Evolutionary conservation across 2,888 invertebrate species (phyloP).

Genomic region (Xanthorhoe spadicearia): DNA sequence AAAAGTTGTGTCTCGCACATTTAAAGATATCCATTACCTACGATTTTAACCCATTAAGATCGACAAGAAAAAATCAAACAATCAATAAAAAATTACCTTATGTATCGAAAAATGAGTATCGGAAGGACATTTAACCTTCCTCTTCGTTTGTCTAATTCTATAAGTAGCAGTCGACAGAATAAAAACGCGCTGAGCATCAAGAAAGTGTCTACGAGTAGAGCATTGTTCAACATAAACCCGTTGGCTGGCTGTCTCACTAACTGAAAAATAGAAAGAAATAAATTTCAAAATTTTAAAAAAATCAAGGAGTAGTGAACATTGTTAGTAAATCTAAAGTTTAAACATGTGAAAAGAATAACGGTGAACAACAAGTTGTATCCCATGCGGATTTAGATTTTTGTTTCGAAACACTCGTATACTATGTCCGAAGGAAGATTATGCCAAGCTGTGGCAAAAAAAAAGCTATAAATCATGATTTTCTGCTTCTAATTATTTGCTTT

Average conservation of each 20-base stretch:
- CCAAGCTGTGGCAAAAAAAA: too few species aligned
- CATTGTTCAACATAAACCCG: conserved; percentile 87
- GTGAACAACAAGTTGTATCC: too few species aligned
- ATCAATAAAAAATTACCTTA: conserved; percentile 86
- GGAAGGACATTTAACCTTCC: conserved; percentile 86
- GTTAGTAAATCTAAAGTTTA: too few species aligned
- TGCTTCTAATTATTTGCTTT: too few species aligned
- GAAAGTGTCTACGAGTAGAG: conserved; percentile 90
- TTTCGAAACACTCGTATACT: too few species aligned
- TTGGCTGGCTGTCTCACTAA: conserved; percentile 83
- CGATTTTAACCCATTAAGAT: neutral
- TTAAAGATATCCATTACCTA: too few species aligned
- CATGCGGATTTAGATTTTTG: too few species aligned
- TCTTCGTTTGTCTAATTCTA: conserved; percentile 87
- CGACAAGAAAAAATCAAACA: neutral
- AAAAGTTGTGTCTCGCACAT: too few species aligned
- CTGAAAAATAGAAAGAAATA: conserved; percentile 64
- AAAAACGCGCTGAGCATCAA: conserved; percentile 89
- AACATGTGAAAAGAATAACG: too few species aligned
- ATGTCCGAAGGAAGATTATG: too few species aligned
- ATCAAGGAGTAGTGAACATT: too few species aligned
- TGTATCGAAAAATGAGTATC: conserved; percentile 87
- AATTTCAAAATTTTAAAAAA: neutral
- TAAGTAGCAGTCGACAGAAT: conserved; percentile 87
- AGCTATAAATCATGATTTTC: too few species aligned